Evolutionary conservation across 1,140 invertebrate species (phyloP).

Genomic region (Cydia strobilella): DNA sequence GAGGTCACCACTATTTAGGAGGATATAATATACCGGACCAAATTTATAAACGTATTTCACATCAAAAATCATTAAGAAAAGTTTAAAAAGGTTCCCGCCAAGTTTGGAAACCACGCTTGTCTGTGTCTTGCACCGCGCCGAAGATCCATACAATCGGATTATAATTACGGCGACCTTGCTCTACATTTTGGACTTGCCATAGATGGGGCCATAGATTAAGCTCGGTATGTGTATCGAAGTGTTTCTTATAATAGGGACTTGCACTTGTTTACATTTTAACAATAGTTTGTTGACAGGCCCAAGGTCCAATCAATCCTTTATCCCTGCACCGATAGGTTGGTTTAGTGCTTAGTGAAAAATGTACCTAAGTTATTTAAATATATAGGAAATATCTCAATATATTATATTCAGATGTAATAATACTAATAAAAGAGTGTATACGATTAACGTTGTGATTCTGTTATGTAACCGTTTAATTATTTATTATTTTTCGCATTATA

Average conservation of each 20-base stretch:
- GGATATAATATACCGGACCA: not conserved
- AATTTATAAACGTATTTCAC: not conserved
- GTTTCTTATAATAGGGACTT: not conserved
- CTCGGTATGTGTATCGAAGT: not conserved
- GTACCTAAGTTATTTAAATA: no score
- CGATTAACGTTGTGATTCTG: no score
- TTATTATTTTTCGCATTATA: no score
- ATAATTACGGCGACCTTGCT: constrained; percentile 56
- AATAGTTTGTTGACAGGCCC: not conserved
- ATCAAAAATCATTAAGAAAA: constrained; percentile 47
- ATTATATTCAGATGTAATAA: no score
- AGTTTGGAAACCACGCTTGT: constrained; percentile 16
- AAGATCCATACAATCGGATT: constrained; percentile 48
- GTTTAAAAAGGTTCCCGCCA: constrained; percentile 9
- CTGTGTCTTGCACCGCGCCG: constrained; percentile 33
- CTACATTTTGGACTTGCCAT: constrained; percentile 38
- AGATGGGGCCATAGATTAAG: constrained; percentile 2
- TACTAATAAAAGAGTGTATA: no score
- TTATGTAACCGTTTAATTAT: no score
- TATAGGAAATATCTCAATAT: no score
- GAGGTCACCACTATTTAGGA: no score
- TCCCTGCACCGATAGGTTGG: no score
- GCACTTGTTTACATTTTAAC: not conserved
- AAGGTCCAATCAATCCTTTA: no score
- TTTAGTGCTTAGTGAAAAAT: no score